Conservation (phyloP, 1,140 invertebrate genomes). For the Melitaea cinxia region DNA sequence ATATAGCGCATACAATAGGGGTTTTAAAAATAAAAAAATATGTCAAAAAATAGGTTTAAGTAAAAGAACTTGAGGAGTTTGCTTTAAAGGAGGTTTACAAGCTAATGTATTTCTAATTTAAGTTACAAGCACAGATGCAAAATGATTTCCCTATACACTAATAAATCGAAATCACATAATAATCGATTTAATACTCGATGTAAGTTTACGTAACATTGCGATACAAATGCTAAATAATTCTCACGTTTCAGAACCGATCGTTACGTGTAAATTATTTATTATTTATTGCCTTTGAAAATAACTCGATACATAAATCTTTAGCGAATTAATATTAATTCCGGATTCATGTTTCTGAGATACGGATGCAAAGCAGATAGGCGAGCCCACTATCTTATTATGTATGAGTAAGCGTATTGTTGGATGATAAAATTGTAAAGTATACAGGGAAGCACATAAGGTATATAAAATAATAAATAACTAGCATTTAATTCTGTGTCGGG, state of each 20-base stretch:
- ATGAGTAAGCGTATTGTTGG: too few species aligned
- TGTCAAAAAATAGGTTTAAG: too few species aligned
- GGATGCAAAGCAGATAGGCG: neutral
- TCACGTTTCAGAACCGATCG: constrained; percentile 19
- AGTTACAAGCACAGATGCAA: neutral
- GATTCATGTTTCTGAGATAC: constrained; percentile 2
- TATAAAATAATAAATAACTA: too few species aligned
- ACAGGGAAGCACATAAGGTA: too few species aligned
- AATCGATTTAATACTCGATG: constrained; percentile 16
- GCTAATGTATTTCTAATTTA: neutral
- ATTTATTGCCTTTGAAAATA: constrained; percentile 17
- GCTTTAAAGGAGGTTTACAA: too few species aligned
- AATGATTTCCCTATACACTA: neutral
- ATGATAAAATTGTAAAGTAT: too few species aligned
- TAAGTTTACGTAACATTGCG: constrained; percentile 15
- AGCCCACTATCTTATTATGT: too few species aligned
- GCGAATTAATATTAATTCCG: constrained; percentile 13
- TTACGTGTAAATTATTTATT: constrained; percentile 31
- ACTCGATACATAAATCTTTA: constrained; percentile 21
- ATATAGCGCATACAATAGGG: too few species aligned
- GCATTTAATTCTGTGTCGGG: too few species aligned
- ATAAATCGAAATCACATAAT: constrained; percentile 18
- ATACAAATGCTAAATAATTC: constrained; percentile 27
- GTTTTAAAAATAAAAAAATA: too few species aligned
- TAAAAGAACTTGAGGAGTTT: too few species aligned